Evolutionary conservation across 2,888 invertebrate genomes (phyloP).

Genomic region (Ormia ochracea): DNA sequence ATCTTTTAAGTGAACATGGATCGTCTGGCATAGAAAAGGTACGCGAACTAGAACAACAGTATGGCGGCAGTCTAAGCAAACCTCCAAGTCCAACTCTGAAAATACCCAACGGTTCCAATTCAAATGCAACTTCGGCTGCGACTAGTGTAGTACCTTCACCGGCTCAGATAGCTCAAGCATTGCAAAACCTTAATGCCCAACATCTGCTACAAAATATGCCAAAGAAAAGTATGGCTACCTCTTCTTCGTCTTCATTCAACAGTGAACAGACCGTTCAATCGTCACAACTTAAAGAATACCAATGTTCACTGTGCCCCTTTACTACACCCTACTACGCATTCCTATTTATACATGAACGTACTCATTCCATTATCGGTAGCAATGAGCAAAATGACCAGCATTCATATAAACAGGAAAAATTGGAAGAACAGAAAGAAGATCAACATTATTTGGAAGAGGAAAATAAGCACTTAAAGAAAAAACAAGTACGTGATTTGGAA

Average conservation of each 20-base stretch:
- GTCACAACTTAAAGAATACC: conserved; percentile 84
- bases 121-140: conserved; percentile 15
- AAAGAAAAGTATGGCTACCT: conserved; percentile 68
- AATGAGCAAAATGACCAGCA: conserved; percentile 39
- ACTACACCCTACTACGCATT: conserved; percentile 93
- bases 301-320: conserved; percentile 93
- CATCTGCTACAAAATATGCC: conserved; percentile 72
- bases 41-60: conserved; percentile 73
- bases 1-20: conserved; percentile 91
- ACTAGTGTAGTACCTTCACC: conserved; percentile 65
- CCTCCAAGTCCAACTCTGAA: conserved; percentile 76
- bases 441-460: neutral
- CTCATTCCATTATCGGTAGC: conserved; percentile 80
- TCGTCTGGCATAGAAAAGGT: conserved; percentile 77
- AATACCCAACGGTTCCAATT: conserved; percentile 74
- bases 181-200: conserved; percentile 71
- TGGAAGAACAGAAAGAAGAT: conserved; percentile 40
- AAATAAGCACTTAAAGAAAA: neutral
- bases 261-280: conserved; percentile 68
- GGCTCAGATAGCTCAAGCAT: conserved; percentile 73
- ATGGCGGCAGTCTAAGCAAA: conserved; percentile 68
- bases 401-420: too few species aligned
- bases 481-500: conserved; percentile 1
- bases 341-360: conserved; percentile 93
- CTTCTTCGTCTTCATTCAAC: too few species aligned